Percentiles rank a stretch among this genome's conserved stretches.
Conservation (phyloP, 2,797 vertebrate species). For the Periophthalmus magnuspinnatus region DNA sequence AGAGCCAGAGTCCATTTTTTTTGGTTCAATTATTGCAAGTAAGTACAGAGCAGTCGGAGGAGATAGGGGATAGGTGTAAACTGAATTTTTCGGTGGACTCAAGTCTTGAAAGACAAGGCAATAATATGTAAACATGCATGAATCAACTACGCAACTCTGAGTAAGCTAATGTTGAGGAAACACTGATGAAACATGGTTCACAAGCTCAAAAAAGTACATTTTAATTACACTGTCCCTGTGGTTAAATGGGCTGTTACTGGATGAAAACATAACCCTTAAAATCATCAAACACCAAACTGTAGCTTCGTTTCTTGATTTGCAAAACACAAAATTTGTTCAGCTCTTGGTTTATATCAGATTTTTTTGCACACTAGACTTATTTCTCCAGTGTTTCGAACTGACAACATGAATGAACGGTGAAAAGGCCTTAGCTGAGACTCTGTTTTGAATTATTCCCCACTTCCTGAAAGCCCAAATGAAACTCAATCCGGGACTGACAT, state of each 20-base stretch:
- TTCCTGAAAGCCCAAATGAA: slow-evolving; percentile 69
- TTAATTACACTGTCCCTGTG: too few species aligned
- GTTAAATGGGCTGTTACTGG: background rate
- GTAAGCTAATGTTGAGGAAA: too few species aligned
- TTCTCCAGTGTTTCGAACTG: slow-evolving; percentile 11
- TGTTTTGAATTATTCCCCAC: slow-evolving; percentile 76
- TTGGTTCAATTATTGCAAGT: too few species aligned
- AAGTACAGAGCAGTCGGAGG: too few species aligned
- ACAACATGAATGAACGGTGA: slow-evolving; percentile 28
- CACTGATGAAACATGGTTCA: too few species aligned
- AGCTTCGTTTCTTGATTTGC: background rate
- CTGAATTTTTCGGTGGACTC: too few species aligned
- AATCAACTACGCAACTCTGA: too few species aligned
- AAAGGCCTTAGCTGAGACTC: slow-evolving; percentile 51
- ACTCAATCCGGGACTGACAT: slow-evolving; percentile 62
- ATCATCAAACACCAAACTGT: background rate
- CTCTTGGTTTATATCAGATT: background rate
- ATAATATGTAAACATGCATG: too few species aligned
- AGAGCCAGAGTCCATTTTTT: too few species aligned
- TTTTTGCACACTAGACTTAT: background rate
- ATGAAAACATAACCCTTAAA: background rate
- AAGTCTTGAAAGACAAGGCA: too few species aligned
- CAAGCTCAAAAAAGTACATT: too few species aligned
- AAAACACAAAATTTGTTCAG: background rate
- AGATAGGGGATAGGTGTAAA: too few species aligned